Evolutionary conservation across 2,113 vertebrate genomes (phyloP).

Genomic region (Oxyruncus cristatus): DNA sequence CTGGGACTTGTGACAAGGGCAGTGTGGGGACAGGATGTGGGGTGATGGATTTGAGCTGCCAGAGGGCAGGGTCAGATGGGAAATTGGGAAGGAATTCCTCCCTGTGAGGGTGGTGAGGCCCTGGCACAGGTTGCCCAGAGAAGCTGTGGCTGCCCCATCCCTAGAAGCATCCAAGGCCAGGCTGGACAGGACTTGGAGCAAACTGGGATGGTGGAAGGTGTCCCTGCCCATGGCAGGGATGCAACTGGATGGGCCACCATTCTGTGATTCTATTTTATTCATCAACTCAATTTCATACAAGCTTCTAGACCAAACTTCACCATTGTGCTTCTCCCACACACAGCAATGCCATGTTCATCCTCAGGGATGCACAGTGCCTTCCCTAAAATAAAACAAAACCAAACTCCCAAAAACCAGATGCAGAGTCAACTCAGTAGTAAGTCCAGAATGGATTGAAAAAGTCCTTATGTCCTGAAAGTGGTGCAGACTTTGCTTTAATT

Average conservation of each 20-base stretch:
- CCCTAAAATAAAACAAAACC: not conserved
- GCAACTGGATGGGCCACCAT: not conserved
- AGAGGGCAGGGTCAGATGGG: not conserved
- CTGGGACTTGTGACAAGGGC: not conserved
- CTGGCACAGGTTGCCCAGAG: not conserved
- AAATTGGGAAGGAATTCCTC: not conserved
- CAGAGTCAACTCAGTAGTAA: not conserved
- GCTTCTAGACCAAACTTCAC: not conserved
- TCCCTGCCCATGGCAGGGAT: not conserved
- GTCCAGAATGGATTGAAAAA: not conserved
- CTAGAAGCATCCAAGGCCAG: not conserved
- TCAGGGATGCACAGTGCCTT: not conserved
- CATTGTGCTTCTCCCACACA: rapidly evolving
- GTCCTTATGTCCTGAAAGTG: not conserved
- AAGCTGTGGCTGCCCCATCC: not conserved
- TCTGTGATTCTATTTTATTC: not conserved
- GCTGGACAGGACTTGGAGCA: not conserved
- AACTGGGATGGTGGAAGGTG: rapidly evolving
- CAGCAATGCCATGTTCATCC: not conserved
- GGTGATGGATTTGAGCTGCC: not conserved
- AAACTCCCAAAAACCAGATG: not conserved
- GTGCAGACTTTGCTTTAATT: not conserved
- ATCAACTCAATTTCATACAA: not conserved
- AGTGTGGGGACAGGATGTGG: rapidly evolving
- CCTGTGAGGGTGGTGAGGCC: not conserved